Evolutionary conservation across 2,113 vertebrate genomes (phyloP).

Genomic region (Xenopus tropicalis): UCB_Xtro_10.0 CM004447.2:36797501-36798000

Average conservation of each 20-base stretch:
- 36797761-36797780: conserved; percentile 92
- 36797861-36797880: conserved; percentile 81
- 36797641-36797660: conserved; percentile 70
- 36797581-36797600: conserved; percentile 74
- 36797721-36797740: conserved; percentile 92
- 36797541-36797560: conserved; percentile 69
- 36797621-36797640: conserved; percentile 25
- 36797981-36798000: conserved; percentile 76
- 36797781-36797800: conserved; percentile 89
- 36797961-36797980: conserved; percentile 76
- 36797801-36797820: conserved; percentile 88
- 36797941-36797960: conserved; percentile 81
- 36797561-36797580: conserved; percentile 68
- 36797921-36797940: conserved; percentile 86
- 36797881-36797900: conserved; percentile 78
- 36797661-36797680: conserved; percentile 75
- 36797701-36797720: conserved; percentile 85
- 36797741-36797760: conserved; percentile 83
- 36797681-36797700: conserved; percentile 82
- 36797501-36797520: conserved; percentile 87
- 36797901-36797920: conserved; percentile 80
- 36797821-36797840: conserved; percentile 93
- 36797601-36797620: conserved; percentile 68
- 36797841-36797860: conserved; percentile 81
- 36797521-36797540: conserved; percentile 84